Percentiles rank a stretch among this genome's conserved stretches.
These are phyloP conservation scores for Heliothis subflexa DNA, from an alignment of 1,140 invertebrate genomes.

Conservation along the genomic window DNA sequence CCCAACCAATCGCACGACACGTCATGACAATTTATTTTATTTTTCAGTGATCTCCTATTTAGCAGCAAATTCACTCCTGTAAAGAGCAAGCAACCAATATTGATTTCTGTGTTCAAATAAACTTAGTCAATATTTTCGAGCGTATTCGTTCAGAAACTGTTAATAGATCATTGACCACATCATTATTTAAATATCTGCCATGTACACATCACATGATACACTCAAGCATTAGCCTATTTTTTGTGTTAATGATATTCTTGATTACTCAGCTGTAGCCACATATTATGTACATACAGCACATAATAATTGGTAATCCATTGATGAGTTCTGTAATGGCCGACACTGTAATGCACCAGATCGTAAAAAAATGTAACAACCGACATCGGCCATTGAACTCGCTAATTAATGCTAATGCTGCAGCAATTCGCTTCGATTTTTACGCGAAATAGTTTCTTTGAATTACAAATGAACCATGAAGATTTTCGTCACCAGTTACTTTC, in stretches of 20 bases:
- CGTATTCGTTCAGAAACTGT: not conserved
- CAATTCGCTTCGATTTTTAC: constrained; percentile 63
- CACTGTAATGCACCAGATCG: constrained; percentile 29
- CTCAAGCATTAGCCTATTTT: constrained; percentile 30
- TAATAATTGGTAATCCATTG: constrained; percentile 4
- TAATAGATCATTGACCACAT: constrained; percentile 17
- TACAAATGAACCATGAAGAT: constrained; percentile 62
- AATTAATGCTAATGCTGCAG: constrained; percentile 69
- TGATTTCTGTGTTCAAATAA: not conserved
- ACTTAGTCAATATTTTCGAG: not conserved
- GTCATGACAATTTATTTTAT: not conserved
- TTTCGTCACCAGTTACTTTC: constrained; percentile 55
- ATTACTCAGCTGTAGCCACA: not conserved
- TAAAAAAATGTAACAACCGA: constrained; percentile 62
- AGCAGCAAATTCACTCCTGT: constrained; percentile 4
- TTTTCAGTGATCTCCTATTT: not conserved
- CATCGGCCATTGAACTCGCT: constrained; percentile 67
- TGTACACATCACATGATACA: constrained; percentile 18
- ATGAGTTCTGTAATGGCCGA: not conserved
- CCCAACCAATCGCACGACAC: constrained; percentile 18
- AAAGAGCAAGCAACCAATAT: not conserved
- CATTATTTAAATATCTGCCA: constrained; percentile 34
- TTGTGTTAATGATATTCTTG: not conserved
- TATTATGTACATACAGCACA: not conserved
- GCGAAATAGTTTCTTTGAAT: constrained; percentile 59